Conservation (phyloP, 2,113 vertebrate species). For the Rhipidura dahli region DNA sequence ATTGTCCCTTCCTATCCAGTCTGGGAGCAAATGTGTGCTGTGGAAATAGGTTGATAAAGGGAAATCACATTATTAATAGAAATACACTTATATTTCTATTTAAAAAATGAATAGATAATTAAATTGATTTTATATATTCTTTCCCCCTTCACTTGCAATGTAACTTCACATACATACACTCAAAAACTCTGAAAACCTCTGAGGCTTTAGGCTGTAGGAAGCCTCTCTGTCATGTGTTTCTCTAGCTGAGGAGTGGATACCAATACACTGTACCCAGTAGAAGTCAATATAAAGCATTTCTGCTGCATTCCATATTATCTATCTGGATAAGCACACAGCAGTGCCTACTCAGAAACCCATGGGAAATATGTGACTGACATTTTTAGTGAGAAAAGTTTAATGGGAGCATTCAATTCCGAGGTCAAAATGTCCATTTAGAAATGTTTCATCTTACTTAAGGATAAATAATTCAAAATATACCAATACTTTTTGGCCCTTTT, state of each 20-base stretch:
- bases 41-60: not conserved
- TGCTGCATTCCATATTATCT: not conserved
- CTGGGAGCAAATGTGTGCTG: not conserved
- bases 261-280: not conserved
- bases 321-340: not conserved
- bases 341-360: not conserved
- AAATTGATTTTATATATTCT: not conserved
- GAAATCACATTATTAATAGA: not conserved
- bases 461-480: not conserved
- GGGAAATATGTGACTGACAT: not conserved
- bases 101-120: not conserved
- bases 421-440: not conserved
- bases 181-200: not conserved
- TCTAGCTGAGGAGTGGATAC: not conserved
- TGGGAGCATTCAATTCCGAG: not conserved
- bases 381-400: not conserved
- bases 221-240: not conserved
- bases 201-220: not conserved
- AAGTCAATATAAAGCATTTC: not conserved
- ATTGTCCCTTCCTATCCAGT: not conserved
- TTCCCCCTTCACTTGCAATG: not conserved
- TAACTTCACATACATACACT: not conserved
- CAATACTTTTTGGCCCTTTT: not conserved
- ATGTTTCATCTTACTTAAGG: not conserved
- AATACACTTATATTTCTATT: not conserved